A percentile compares a stretch with the other conserved stretches of the same genome.
phyloP scores from a whole-genome alignment of 2,113 vertebrate genomes.

The Catharus bicknelli region DNA sequence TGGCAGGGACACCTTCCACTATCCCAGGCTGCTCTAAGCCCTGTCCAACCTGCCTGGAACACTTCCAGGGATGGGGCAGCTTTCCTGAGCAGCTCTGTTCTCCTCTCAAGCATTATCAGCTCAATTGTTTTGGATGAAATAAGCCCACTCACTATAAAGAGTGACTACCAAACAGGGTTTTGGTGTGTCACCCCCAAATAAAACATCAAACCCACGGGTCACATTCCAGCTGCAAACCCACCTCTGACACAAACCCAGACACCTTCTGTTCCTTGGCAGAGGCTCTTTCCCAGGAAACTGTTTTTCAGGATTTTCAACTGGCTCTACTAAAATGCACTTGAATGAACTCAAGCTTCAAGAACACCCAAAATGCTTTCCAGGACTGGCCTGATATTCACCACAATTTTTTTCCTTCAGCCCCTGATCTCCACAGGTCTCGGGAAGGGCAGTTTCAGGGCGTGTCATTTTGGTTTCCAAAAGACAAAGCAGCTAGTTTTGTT shows the following conservation, averaged over 20 bases:
- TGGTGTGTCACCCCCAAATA: too few species aligned
- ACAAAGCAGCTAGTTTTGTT: neutral
- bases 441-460: neutral
- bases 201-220: neutral
- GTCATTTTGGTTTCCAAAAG: neutral
- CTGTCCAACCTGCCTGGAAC: accelerated
- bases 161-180: neutral
- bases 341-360: neutral
- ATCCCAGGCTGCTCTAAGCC: accelerated
- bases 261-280: neutral
- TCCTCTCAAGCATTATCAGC: neutral
- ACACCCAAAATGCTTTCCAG: accelerated
- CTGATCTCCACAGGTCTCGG: neutral
- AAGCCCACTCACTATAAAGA: accelerated
- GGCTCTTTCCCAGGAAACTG: neutral
- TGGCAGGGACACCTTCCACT: neutral
- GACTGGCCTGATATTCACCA: neutral
- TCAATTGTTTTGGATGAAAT: neutral
- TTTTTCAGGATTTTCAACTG: neutral
- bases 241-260: neutral
- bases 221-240: neutral
- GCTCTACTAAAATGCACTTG: accelerated
- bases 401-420: accelerated
- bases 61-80: neutral
- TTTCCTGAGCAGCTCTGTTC: neutral